phyloP scores from a whole-genome alignment of 2,888 invertebrate genomes.

The Antheraea yamamai region DNA sequence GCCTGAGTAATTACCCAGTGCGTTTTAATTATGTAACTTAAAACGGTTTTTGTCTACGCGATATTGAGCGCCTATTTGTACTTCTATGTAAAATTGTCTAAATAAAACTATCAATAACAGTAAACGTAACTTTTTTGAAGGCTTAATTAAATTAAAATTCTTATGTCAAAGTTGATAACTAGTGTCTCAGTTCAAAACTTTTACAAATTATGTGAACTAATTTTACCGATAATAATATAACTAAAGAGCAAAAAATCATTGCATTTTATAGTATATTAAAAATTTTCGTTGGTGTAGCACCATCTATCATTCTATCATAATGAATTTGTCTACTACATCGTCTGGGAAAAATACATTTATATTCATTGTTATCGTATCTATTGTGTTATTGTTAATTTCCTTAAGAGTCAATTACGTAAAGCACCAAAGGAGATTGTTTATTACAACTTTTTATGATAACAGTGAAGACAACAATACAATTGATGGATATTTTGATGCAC shows the following conservation, averaged over 20 bases:
- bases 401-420: constrained; percentile 29
- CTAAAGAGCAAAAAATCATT: no score
- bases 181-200: background rate
- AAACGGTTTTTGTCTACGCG: no score
- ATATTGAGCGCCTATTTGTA: no score
- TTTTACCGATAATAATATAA: no score
- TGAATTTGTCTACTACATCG: background rate
- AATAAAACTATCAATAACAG: background rate
- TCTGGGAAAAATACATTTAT: constrained; percentile 14
- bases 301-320: background rate
- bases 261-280: background rate
- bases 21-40: no score
- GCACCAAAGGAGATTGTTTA: constrained; percentile 30
- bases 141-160: background rate
- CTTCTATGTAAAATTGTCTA: no score
- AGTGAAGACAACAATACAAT: constrained; percentile 26
- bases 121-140: background rate
- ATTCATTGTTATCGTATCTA: constrained; percentile 19
- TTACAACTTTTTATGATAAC: constrained; percentile 33
- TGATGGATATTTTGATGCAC: constrained; percentile 26
- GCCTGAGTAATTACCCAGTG: no score
- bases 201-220: background rate
- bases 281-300: background rate
- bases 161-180: background rate
- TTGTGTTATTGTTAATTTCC: constrained; percentile 26